Evolutionary conservation across 2,113 vertebrate species (phyloP), one percentile per base, ranked within the genome.

Genomic region (Heterotilapia buettikoferi): DNA sequence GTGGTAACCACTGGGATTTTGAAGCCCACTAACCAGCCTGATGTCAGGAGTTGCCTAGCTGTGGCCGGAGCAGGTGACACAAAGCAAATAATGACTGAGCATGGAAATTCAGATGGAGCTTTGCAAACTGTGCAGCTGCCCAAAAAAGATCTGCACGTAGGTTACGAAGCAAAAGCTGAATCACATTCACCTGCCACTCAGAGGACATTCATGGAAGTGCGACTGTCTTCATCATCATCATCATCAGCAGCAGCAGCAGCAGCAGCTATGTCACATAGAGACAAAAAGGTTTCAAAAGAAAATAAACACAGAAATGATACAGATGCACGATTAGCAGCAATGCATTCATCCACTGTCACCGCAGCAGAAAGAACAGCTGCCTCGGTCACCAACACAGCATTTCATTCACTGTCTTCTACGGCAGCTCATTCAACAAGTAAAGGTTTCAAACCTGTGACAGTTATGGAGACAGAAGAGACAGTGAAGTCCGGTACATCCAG

Each of bases 151-250:
- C n/a, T 13, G 71, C n/a, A 71, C 8, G 24, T 43, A 82, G 9
- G 18, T n/a, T 61, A 82, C 47, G 82, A n/a, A 43, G 16, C 61
- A 24, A 12, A 61, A 26, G 8, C 54, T 47, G 88, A 78, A 52
- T 82, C 80, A 38, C 81, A 73, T 38, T 26, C 82, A 43, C 90
- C 86, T 2, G 95, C 97, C 81, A 97, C 93, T 36, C 97, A 96
- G 38, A 95, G 96, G 6, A 96, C 96, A 18, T 97, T 97, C 78
- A 97, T 97, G 40, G 91, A 97, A 68, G 97, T 97, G 18, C 97
- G 92, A 16, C 93, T 97, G 57, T 97, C 97, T 2, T 93, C 97
- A 0, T 94, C 96, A 2, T 92, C 92, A 1, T 91, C 92, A 24
- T 18, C 92, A 7, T 89, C 92, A 8, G 92, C 92, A 3, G 83